phyloP scores from a whole-genome alignment of 2,888 invertebrate genomes.

The Philereme transversata region DNA sequence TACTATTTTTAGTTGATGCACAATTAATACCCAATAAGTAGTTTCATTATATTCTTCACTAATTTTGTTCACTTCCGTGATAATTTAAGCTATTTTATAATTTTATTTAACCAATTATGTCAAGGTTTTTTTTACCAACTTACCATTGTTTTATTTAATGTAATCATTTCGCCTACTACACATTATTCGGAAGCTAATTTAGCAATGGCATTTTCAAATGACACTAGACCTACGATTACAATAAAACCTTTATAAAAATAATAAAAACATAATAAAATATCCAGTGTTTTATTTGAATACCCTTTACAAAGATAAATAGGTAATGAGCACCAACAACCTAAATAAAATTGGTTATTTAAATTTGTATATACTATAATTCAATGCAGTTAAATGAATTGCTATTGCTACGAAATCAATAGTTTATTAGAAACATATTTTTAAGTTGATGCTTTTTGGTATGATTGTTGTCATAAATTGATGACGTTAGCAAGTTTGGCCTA shows the following conservation, averaged over 20 bases:
- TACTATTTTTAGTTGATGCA: slow-evolving; percentile 72
- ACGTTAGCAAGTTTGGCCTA: too few relatives aligned
- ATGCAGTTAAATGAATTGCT: too few relatives aligned
- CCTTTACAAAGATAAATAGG: background rate
- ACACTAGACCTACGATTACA: slow-evolving; percentile 80
- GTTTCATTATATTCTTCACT: slow-evolving; percentile 55
- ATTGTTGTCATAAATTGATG: too few relatives aligned
- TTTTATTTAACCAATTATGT: slow-evolving; percentile 44
- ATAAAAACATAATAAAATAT: slow-evolving; percentile 60
- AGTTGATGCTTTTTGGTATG: too few relatives aligned
- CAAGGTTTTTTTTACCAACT: slow-evolving; percentile 48
- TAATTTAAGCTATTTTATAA: slow-evolving; percentile 41
- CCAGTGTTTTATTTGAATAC: slow-evolving; percentile 54
- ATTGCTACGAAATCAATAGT: too few relatives aligned
- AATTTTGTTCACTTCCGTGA: slow-evolving; percentile 51
- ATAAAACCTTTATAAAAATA: slow-evolving; percentile 81
- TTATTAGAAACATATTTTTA: too few relatives aligned
- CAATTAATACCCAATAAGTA: slow-evolving; percentile 69
- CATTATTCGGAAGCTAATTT: slow-evolving; percentile 75
- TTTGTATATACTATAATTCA: too few relatives aligned
- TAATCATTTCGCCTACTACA: slow-evolving; percentile 76
- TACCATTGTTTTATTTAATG: slow-evolving; percentile 62
- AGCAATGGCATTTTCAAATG: slow-evolving; percentile 75
- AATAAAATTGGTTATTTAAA: too few relatives aligned
- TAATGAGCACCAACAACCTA: too few relatives aligned